Conservation (phyloP, 2,113 vertebrate species). For the Ginglymostoma cirratum region DNA sequence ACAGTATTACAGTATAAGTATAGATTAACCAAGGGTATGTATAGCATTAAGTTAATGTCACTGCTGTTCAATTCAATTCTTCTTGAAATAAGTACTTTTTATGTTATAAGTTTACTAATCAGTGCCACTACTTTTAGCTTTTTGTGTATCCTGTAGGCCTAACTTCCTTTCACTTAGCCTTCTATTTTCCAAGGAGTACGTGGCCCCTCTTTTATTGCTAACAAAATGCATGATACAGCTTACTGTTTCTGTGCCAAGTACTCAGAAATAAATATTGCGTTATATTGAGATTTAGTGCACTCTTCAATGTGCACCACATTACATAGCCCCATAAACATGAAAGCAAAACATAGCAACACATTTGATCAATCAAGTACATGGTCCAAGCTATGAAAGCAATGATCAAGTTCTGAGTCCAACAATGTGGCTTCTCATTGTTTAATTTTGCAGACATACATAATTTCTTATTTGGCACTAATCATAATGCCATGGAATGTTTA, state of each 20-base stretch:
- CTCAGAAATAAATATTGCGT: neutral
- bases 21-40: neutral
- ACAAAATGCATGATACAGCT: neutral
- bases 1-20: neutral
- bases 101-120: neutral
- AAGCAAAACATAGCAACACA: neutral
- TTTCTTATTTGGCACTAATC: no score
- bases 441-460: neutral
- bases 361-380: neutral
- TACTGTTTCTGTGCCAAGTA: neutral
- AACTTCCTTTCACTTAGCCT: neutral
- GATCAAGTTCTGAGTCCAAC: neutral
- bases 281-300: neutral
- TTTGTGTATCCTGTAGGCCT: no score
- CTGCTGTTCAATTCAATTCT: neutral
- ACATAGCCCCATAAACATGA: neutral
- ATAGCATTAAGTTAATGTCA: neutral
- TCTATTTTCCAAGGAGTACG: neutral
- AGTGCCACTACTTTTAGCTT: no score
- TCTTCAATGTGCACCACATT: neutral
- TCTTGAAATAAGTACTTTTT: neutral
- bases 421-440: neutral
- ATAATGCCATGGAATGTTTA: no score
- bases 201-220: neutral
- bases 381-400: neutral